These are phyloP conservation scores for Spizella passerina DNA, from an alignment of 2,797 vertebrate species.

Conservation along the genomic window DNA sequence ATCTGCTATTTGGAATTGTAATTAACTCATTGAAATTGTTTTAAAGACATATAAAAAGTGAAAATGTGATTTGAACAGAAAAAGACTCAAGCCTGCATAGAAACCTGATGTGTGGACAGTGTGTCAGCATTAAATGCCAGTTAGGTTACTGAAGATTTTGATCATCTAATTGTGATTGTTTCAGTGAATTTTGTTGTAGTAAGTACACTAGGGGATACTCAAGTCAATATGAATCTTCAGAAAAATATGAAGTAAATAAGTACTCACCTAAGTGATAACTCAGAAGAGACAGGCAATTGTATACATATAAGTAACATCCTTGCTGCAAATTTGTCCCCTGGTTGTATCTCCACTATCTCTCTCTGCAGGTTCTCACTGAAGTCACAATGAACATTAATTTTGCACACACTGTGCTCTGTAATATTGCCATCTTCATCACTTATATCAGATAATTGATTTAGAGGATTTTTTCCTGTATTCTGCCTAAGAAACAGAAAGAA, in stretches of 20 bases:
- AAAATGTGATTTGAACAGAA: background rate
- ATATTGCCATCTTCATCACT: background rate
- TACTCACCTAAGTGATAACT: background rate
- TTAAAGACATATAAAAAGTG: background rate
- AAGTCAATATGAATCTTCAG: slow-evolving; percentile 17
- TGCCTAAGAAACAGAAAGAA: background rate
- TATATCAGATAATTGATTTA: background rate
- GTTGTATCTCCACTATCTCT: background rate
- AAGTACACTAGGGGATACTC: background rate
- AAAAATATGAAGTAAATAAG: slow-evolving; percentile 24
- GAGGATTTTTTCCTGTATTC: background rate
- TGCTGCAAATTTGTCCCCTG: background rate
- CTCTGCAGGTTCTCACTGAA: background rate
- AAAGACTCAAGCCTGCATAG: background rate
- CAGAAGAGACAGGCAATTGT: background rate
- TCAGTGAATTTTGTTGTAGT: slow-evolving; percentile 44
- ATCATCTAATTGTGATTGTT: slow-evolving; percentile 27
- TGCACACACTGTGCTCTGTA: background rate
- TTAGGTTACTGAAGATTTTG: slow-evolving; percentile 43
- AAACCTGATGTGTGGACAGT: background rate
- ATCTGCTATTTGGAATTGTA: background rate
- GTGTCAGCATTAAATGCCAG: slow-evolving; percentile 41
- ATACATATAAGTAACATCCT: background rate
- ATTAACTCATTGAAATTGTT: background rate
- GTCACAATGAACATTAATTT: background rate